Conservation (phyloP, 2,113 vertebrate genomes). For the Colinus virginianus region DNA sequence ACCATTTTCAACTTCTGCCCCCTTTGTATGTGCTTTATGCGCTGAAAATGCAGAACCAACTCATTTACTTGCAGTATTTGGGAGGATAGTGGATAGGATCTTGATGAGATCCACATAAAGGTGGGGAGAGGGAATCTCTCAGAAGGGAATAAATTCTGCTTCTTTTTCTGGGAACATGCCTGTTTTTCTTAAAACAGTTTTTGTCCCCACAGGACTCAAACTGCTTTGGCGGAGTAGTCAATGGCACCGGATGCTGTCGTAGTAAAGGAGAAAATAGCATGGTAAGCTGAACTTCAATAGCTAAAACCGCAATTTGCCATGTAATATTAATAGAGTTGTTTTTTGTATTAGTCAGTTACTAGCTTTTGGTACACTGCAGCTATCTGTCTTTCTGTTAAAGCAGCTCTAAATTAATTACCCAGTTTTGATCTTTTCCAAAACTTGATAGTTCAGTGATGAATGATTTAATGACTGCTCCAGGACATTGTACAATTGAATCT, state of each 20-base stretch:
- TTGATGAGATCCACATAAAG: not conserved
- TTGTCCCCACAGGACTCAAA: slow-evolving; percentile 66
- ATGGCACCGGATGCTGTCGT: slow-evolving; percentile 82
- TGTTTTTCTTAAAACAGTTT: not conserved
- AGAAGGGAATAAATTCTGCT: not conserved
- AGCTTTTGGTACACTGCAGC: not conserved
- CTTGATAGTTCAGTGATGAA: not conserved
- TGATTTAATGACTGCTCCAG: not conserved
- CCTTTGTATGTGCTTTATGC: not conserved
- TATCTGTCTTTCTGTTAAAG: not conserved
- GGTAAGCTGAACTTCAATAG: slow-evolving; percentile 44
- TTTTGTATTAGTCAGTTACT: not conserved
- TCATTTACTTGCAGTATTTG: not conserved
- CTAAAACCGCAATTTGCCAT: not conserved
- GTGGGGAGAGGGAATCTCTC: not conserved
- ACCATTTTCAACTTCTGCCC: not conserved
- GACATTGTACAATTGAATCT: not conserved
- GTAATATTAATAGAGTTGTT: not conserved
- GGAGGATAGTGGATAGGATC: not conserved
- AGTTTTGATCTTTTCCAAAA: not conserved
- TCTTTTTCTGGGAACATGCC: not conserved
- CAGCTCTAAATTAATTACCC: not conserved
- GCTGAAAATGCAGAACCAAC: not conserved
- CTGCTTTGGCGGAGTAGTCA: slow-evolving; percentile 81
- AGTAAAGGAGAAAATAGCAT: slow-evolving; percentile 38